Conservation (phyloP, 2,113 vertebrate genomes). For the Aspiorhynchus laticeps region DNA sequence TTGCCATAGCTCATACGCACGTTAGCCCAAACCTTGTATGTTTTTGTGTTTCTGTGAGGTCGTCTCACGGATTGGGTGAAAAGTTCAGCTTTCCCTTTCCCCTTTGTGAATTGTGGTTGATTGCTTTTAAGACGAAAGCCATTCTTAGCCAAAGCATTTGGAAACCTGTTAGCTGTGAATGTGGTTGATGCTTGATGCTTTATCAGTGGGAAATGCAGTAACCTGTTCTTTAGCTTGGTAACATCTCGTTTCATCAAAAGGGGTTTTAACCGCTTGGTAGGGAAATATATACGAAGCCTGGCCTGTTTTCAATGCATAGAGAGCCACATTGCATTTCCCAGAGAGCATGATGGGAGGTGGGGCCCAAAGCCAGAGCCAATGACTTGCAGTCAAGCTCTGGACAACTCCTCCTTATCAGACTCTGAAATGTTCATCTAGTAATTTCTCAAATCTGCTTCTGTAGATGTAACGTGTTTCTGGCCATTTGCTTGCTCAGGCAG, state of each 20-base stretch:
- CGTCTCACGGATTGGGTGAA: slow-evolving; percentile 68
- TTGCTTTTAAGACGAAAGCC: slow-evolving; percentile 75
- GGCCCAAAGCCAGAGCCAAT: slow-evolving; percentile 49
- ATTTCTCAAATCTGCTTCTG: neutral
- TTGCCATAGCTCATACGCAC: neutral
- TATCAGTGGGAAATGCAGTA: slow-evolving; percentile 65
- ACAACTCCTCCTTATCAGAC: slow-evolving; percentile 63
- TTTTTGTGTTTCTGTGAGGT: slow-evolving; percentile 53
- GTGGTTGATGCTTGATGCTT: slow-evolving; percentile 63
- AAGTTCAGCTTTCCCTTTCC: slow-evolving; percentile 74
- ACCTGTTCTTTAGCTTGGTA: slow-evolving; percentile 70
- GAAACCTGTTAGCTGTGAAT: slow-evolving; percentile 64
- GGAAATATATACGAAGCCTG: slow-evolving; percentile 65
- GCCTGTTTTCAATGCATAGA: slow-evolving; percentile 65
- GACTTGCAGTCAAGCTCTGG: slow-evolving; percentile 52
- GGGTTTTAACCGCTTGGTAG: slow-evolving; percentile 71
- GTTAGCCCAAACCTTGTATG: slow-evolving; percentile 17
- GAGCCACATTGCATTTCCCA: slow-evolving; percentile 66
- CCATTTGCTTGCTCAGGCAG: slow-evolving; percentile 51
- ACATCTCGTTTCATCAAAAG: slow-evolving; percentile 73
- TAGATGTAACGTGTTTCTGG: neutral
- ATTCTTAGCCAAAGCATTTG: slow-evolving; percentile 65
- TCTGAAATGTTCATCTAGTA: slow-evolving; percentile 66
- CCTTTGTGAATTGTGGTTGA: slow-evolving; percentile 74
- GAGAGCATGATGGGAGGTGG: slow-evolving; percentile 66